A percentile compares a stretch with the other conserved stretches of the same genome.
Evolutionary conservation across 2,797 vertebrate species (phyloP).

Genomic region (Liasis olivaceus): DNA sequence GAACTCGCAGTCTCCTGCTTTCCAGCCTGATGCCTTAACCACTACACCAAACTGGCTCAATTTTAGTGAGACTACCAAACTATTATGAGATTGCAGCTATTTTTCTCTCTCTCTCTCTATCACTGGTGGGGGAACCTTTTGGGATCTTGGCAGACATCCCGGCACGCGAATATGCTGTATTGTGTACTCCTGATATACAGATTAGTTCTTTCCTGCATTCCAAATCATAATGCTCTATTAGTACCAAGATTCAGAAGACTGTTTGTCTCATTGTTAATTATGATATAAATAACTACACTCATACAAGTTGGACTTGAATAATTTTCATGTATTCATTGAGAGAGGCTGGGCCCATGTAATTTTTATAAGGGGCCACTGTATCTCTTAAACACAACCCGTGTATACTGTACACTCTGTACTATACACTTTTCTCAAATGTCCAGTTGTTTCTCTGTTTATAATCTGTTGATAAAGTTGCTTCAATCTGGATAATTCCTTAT

Average conservation of each 20-base stretch:
- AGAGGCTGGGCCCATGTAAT: not conserved
- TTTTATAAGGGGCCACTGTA: not conserved
- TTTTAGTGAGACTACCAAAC: too few relatives aligned
- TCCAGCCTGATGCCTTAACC: too few relatives aligned
- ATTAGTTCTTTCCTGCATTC: too few relatives aligned
- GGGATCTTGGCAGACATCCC: too few relatives aligned
- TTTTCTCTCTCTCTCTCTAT: too few relatives aligned
- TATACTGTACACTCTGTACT: not conserved
- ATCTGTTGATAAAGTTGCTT: not conserved
- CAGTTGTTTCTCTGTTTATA: not conserved
- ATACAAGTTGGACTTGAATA: not conserved
- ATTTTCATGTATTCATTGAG: not conserved
- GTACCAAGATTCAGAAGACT: not conserved
- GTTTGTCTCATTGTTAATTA: not conserved
- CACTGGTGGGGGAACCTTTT: too few relatives aligned
- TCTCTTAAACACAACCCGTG: not conserved
- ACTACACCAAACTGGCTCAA: too few relatives aligned
- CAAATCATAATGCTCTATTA: not conserved
- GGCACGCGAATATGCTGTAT: too few relatives aligned
- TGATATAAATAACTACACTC: not conserved
- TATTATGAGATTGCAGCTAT: too few relatives aligned
- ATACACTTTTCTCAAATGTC: not conserved
- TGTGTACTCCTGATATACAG: too few relatives aligned
- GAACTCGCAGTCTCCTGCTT: too few relatives aligned
- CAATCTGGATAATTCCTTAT: not conserved